Evolutionary conservation across 92 coral and sea anemone species (phyloP).

Genomic region (Micromussa lordhowensis): DNA sequence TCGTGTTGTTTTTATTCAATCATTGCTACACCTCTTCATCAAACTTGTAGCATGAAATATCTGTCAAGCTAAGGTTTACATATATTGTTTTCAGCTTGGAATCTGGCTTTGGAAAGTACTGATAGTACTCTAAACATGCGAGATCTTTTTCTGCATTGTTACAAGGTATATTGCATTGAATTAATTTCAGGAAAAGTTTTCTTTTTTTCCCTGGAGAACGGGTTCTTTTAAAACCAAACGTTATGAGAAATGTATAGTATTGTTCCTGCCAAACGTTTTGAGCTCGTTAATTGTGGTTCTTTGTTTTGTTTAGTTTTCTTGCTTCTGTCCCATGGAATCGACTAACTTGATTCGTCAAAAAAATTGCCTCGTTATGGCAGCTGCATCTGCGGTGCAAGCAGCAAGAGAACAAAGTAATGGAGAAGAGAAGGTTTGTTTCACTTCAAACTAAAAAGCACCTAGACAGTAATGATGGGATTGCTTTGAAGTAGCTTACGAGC

Average conservation of each 20-base stretch:
- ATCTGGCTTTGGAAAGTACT: slow-evolving; percentile 88
- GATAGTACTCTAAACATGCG: slow-evolving; percentile 73
- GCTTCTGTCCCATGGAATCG: slow-evolving; percentile 84
- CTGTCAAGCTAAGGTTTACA: too few species aligned
- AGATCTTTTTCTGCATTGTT: slow-evolving; percentile 80
- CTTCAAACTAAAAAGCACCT: neutral
- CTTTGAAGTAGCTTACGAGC: too few species aligned
- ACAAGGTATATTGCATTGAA: slow-evolving; percentile 67
- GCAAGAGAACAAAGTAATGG: slow-evolving; percentile 39
- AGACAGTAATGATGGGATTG: neutral
- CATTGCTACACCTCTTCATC: too few species aligned
- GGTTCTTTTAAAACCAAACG: neutral
- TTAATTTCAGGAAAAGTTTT: neutral
- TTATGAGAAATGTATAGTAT: neutral
- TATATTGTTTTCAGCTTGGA: slow-evolving; percentile 80
- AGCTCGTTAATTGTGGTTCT: neutral
- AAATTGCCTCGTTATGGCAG: slow-evolving; percentile 94
- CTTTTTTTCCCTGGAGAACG: neutral
- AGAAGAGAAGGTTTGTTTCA: slow-evolving; percentile 17
- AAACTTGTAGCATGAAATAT: too few species aligned
- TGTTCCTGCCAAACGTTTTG: too few species aligned
- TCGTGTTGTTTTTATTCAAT: too few species aligned
- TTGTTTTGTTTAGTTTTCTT: slow-evolving; percentile 76
- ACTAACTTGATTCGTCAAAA: slow-evolving; percentile 86
- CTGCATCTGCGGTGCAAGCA: slow-evolving; percentile 68